Evolutionary conservation across 2,113 vertebrate species (phyloP).

Genomic region (Saguinus midas): DNA sequence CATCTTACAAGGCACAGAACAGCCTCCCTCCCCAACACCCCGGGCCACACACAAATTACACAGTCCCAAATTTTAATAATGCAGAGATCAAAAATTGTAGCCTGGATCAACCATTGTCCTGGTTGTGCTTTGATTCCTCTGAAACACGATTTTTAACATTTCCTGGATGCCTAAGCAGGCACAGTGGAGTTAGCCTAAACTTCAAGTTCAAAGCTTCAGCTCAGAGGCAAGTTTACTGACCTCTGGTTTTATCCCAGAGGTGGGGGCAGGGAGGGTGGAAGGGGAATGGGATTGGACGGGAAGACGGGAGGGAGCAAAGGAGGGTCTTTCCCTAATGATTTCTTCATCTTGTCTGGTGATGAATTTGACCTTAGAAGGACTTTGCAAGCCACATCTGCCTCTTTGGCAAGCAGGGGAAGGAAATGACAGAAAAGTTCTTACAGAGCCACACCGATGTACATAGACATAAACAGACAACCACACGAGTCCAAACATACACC

Average conservation of each 20-base stretch:
- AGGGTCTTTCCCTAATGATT: not conserved
- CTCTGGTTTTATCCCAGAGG: not conserved
- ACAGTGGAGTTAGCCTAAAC: not conserved
- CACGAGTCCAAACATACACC: constrained; percentile 38
- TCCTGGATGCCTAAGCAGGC: not conserved
- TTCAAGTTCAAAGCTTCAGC: constrained; percentile 48
- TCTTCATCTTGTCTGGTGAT: not conserved
- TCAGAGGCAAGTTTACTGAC: not conserved
- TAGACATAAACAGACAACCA: constrained; percentile 57
- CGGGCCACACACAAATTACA: not conserved
- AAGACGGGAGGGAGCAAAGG: not conserved
- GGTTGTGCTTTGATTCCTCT: not conserved
- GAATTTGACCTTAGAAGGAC: not conserved
- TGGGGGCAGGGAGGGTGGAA: not conserved
- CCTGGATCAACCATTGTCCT: accelerated
- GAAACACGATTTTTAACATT: not conserved
- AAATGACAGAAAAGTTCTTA: constrained; percentile 7
- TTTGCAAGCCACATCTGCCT: not conserved
- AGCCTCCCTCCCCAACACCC: not conserved
- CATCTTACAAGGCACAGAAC: accelerated
- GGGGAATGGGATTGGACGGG: not conserved
- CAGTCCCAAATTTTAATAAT: accelerated
- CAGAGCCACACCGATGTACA: not conserved
- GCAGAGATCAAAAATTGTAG: not conserved
- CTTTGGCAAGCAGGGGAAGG: not conserved